Conservation (phyloP, 1,140 invertebrate genomes). For the Aphidius ervi region DNA sequence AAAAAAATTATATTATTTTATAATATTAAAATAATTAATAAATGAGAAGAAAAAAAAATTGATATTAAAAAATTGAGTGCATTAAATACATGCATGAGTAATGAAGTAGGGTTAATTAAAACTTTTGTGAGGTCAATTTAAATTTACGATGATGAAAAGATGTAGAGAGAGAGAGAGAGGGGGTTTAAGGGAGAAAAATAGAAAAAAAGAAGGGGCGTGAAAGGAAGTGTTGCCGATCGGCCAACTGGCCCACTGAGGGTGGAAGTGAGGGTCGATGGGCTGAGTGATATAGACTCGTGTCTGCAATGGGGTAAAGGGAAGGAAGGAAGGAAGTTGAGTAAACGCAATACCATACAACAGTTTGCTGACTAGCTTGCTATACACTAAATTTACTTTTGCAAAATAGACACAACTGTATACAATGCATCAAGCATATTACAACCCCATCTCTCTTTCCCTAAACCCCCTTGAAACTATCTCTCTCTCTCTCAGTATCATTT, state of each 20-base stretch:
- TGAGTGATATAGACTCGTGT: constrained; percentile 13
- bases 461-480: background rate
- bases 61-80: too few relatives aligned
- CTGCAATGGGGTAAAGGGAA: background rate
- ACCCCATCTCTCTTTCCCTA: background rate
- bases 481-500: constrained; percentile 2
- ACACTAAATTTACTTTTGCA: background rate
- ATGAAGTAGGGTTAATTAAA: too few relatives aligned
- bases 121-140: too few relatives aligned
- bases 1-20: too few relatives aligned
- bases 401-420: constrained; percentile 3
- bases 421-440: constrained; percentile 20
- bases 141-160: too few relatives aligned
- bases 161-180: too few relatives aligned
- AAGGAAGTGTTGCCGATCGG: constrained; percentile 8
- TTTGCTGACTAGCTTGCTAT: too few relatives aligned
- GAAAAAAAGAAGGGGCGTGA: background rate
- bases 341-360: background rate
- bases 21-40: too few relatives aligned
- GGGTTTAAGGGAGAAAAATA: background rate
- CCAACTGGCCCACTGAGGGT: constrained; percentile 23
- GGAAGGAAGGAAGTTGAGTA: constrained; percentile 18
- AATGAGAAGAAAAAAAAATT: too few relatives aligned
- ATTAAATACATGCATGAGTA: too few relatives aligned
- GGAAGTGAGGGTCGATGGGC: constrained; percentile 15